These are phyloP conservation scores for Cynopterus brachyotis DNA, from an alignment of 2,113 vertebrate species.

Conservation along the genomic window DNA sequence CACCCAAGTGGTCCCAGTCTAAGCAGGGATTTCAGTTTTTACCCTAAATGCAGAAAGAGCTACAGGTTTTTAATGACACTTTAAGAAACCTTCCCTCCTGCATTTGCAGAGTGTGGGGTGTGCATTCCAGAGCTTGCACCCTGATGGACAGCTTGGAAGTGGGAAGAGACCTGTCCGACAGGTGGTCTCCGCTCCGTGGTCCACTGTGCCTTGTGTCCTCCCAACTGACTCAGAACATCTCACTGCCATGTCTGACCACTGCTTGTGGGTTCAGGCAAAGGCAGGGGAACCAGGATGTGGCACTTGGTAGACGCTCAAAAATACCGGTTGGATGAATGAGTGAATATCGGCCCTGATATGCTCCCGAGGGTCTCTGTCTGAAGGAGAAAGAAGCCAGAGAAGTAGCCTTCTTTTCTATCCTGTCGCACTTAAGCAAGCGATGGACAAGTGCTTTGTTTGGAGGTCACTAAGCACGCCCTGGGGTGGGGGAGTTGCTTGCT, in stretches of 20 bases:
- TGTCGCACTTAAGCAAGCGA: not conserved
- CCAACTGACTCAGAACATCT: not conserved
- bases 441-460: not conserved
- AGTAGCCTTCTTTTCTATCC: not conserved
- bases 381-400: not conserved
- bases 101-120: not conserved
- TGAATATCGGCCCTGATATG: not conserved
- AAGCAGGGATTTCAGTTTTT: not conserved
- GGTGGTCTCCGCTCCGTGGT: not conserved
- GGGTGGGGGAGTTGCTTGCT: not conserved
- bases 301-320: not conserved
- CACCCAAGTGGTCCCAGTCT: not conserved
- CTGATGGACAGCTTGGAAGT: not conserved
- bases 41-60: not conserved
- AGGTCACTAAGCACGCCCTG: not conserved
- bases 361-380: not conserved
- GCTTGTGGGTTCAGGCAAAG: not conserved
- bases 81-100: not conserved
- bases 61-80: not conserved
- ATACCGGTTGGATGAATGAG: not conserved
- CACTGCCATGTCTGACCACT: not conserved
- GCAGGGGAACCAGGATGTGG: not conserved
- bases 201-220: not conserved
- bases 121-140: not conserved
- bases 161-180: not conserved